A percentile compares a stretch with the other conserved stretches of the same genome.
phyloP scores from a whole-genome alignment of 1,140 invertebrate species.

The Bradysia coprophila region DNA sequence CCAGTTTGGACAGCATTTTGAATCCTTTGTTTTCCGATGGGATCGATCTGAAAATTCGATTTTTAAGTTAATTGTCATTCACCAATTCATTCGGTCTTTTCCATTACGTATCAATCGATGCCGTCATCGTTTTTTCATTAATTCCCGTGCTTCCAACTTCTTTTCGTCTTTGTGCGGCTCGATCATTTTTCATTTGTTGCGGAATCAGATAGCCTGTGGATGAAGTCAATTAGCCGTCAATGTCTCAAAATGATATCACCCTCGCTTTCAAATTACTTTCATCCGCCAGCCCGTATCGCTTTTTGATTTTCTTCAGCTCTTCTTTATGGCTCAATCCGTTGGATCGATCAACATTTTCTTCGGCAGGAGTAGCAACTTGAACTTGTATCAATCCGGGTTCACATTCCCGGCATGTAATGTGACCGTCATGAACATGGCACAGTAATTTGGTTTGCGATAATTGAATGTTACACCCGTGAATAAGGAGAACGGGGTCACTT shows the following conservation, averaged over 20 bases:
- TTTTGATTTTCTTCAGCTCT: constrained; percentile 56
- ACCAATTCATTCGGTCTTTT: constrained; percentile 6
- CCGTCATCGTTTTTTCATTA: constrained; percentile 60
- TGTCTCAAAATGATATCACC: too few species aligned
- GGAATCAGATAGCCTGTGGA: constrained; percentile 6
- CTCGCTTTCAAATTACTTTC: constrained; percentile 28
- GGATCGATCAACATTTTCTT: constrained; percentile 2
- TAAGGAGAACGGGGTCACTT: constrained; percentile 37
- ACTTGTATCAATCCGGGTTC: constrained; percentile 61
- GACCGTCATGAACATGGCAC: constrained; percentile 71
- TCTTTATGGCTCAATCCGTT: constrained; percentile 31
- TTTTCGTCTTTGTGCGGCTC: constrained; percentile 52
- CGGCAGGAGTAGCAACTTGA: background rate
- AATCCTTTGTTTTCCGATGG: constrained; percentile 70
- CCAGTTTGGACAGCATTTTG: constrained; percentile 76
- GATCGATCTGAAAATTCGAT: constrained; percentile 39
- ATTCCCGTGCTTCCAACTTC: constrained; percentile 65
- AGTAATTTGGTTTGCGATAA: constrained; percentile 52
- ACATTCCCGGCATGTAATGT: constrained; percentile 73
- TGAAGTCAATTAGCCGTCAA: constrained; percentile 17
- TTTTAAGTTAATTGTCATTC: constrained; percentile 3
- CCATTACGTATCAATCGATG: constrained; percentile 35
- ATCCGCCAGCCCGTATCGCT: constrained; percentile 58
- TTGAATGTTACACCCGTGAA: constrained; percentile 56
- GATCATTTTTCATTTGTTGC: constrained; percentile 39